Evolutionary conservation across 2,888 invertebrate genomes (phyloP).

Genomic region (Colletes collaris): DNA sequence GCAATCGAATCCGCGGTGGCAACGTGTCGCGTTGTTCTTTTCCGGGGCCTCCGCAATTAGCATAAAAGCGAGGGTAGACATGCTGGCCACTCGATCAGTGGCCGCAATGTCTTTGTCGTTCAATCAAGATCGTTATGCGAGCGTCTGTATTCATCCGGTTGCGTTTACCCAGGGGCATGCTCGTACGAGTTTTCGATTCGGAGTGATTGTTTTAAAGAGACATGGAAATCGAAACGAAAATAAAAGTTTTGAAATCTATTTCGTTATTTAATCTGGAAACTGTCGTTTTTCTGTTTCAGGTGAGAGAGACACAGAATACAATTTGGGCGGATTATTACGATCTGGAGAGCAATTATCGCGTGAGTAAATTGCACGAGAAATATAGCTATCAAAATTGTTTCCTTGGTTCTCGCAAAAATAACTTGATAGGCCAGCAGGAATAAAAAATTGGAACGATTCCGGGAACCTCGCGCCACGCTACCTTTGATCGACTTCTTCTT

Average conservation of each 20-base stretch:
- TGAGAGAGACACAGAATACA: constrained; percentile 39
- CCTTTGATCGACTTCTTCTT: constrained; percentile 60
- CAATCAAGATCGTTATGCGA: constrained; percentile 16
- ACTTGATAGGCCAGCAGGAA: constrained; percentile 9
- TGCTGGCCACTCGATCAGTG: constrained; percentile 25
- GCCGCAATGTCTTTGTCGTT: constrained; percentile 31
- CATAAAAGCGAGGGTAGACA: constrained; percentile 55
- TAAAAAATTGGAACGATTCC: constrained; percentile 71
- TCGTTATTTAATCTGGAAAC: too few species aligned
- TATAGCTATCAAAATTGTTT: too few species aligned
- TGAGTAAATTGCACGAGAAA: constrained; percentile 26
- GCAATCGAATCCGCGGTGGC: constrained; percentile 48
- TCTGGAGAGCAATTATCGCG: constrained; percentile 8
- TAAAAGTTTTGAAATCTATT: too few species aligned
- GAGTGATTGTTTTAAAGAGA: too few species aligned
- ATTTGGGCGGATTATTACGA: background rate
- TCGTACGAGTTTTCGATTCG: constrained; percentile 26
- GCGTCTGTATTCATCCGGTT: constrained; percentile 10
- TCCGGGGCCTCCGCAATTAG: constrained; percentile 45
- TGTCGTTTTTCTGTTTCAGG: constrained; percentile 59
- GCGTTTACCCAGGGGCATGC: constrained; percentile 23
- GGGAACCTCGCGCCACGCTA: constrained; percentile 44
- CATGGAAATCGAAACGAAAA: too few species aligned
- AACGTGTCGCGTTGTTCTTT: constrained; percentile 40
- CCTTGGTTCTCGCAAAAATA: too few species aligned